Base-by-base conservation (phyloP, 2,888 invertebrate genomes). In the Thymelicus lineola region DNA sequence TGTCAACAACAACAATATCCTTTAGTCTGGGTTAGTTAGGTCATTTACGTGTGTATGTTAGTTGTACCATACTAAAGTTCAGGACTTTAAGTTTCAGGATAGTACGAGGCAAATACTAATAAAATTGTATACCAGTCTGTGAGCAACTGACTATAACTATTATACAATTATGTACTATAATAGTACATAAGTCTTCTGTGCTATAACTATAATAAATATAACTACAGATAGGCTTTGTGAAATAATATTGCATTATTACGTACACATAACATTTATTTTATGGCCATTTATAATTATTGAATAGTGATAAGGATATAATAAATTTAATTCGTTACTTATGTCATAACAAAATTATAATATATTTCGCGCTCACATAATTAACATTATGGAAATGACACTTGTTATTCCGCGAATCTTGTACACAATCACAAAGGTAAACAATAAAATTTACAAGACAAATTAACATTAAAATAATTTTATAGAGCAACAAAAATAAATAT, bases 401-500 rank as follows among this genome's bases (percentile, higher is more conserved):
- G 48, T 50, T 15, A 50, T 15, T 15, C 6, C 48, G 42, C 42
- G 42, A 42, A 42, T 4, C 9, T 10, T 12, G 10, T 42, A 42
- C 42, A 42, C 10, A 42, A 42, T 50, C 7, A 15, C 15, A 17
- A 9, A 17, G 9, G 7, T 15, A 42, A 10, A 10, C 48, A 50
- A 17, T 42, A 15, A 45, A 17, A 36, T 38, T 7, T 20, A 6
- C 12, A 38, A 60, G 2, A 45, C 20, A 20, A 60, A 45, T 20
- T 45, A 45, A 45, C 17, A 20, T 59, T 38, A 59, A 15, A 42
- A 12, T 14, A 59, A 59, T 59, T 35, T 60, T 17, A 28, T 20
- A 60, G 14, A 12, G 45, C 17, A 60, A 60, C 60, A 60, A 60
- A 60, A 60, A 60, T 45, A 42, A 42, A 60, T 45, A 60, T n/a